phyloP scores from a whole-genome alignment of 2,113 vertebrate genomes.

The Sinocyclocheilus anshuiensis region DNA sequence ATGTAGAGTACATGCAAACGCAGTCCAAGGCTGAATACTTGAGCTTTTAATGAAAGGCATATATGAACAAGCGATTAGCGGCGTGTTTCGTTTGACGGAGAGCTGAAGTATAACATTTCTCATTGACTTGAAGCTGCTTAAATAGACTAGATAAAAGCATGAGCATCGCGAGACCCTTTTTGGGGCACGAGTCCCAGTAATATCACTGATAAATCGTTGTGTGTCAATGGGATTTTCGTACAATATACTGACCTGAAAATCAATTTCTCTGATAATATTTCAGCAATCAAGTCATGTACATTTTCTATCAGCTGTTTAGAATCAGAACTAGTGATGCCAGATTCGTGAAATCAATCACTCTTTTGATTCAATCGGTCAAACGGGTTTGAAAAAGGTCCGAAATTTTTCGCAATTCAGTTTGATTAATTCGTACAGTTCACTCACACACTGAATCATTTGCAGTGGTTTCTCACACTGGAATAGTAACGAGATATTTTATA shows the following conservation, averaged over 20 bases:
- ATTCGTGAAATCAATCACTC: neutral
- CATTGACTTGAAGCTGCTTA: neutral
- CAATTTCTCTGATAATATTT: neutral
- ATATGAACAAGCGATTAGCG: neutral
- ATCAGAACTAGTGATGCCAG: no score
- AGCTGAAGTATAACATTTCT: neutral
- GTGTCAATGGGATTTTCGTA: no score
- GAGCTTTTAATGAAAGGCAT: neutral
- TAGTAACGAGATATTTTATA: no score
- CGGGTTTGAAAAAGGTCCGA: neutral
- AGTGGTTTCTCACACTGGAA: no score
- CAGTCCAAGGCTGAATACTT: neutral
- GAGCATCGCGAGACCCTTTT: no score
- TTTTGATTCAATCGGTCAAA: neutral
- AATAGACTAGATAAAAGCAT: neutral
- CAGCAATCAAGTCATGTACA: neutral
- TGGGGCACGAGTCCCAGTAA: no score
- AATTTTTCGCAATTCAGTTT: neutral
- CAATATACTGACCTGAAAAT: neutral
- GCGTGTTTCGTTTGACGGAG: neutral
- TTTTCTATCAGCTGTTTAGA: no score
- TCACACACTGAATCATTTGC: no score
- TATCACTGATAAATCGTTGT: no score
- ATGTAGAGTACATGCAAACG: conserved; percentile 39
- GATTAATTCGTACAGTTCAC: no score